These are phyloP conservation scores for Erpobdella octoculata DNA, from an alignment of 2,888 invertebrate genomes.

Conservation along the genomic window DNA sequence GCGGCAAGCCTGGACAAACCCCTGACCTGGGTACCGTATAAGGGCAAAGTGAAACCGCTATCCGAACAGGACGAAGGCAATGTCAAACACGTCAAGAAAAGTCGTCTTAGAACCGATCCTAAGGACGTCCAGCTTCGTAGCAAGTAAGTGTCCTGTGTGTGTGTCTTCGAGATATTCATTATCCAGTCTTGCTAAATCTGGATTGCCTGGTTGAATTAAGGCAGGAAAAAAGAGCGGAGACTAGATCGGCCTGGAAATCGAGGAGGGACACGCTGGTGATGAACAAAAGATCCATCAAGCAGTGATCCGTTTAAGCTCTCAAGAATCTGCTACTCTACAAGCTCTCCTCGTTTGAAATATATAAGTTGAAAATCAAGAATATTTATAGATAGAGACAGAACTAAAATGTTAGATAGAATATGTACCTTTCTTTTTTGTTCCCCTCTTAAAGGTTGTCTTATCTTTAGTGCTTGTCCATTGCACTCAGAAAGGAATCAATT, in stretches of 20 bases:
- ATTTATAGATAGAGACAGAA: too few species aligned
- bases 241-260: background rate
- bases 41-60: constrained; percentile 11
- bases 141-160: background rate
- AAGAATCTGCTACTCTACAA: too few species aligned
- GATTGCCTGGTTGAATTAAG: background rate
- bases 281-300: background rate
- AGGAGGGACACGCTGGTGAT: background rate
- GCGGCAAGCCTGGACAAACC: constrained; percentile 15
- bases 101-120: background rate
- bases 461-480: too few species aligned
- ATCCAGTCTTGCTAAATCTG: background rate
- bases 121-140: background rate
- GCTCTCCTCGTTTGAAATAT: too few species aligned
- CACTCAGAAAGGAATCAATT: too few species aligned
- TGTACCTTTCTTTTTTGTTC: too few species aligned
- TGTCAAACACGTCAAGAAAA: background rate
- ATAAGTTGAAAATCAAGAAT: too few species aligned
- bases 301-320: too few species aligned
- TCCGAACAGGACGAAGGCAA: too few species aligned
- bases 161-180: background rate
- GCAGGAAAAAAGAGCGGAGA: background rate
- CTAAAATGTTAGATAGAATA: too few species aligned
- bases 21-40: constrained; percentile 17
- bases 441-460: too few species aligned